Evolutionary conservation across 2,113 vertebrate species (phyloP), one percentile per base, ranked within the genome.

Genomic region (Oryctolagus cuniculus): DNA sequence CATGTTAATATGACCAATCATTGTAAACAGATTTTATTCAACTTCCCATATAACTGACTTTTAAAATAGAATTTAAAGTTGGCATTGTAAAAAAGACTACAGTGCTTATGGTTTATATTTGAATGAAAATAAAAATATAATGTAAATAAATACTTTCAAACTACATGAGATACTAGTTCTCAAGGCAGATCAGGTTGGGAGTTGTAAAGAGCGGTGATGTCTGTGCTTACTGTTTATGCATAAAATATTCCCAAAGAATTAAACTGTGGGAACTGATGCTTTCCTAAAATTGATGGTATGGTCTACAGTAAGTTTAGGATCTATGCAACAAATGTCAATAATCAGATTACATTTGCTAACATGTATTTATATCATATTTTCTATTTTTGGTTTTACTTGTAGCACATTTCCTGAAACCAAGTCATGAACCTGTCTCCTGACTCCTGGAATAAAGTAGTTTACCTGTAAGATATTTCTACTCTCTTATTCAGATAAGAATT

Each of bases 61-160:
- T 82, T 91, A 82, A 91, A 89, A 34, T 4, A n/a, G 9, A 36
- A 17, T 91, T 74, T 58, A 88, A 94, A 89, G 63, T 69, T 70
- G 12, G 11, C 66, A 84, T 69, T 10, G 25, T 34, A 29, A 53
- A 67, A 5, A 74, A 9, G 17, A 81, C 25, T 69, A 84, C 2
- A 27, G 5, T 79, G 66, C 72, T 95, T 58, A 70, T 66, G 25
- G 75, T 8, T 90, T 83, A 84, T 51, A 72, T 86, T 64, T 44
- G 19, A 89, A 66, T 69, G n/a, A 82, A 91, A 79, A 67, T 61
- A 21, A 49, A 84, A 74, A 6, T 29, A 36, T 9, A 64, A 58
- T 91, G 70, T 81, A 89, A 89, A 61, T 34, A 82, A 78, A 55
- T 55, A 87, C 12, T 66, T 87, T 79, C 27, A 87, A 72, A 70